These are phyloP conservation scores for Horisme vitalbata DNA, from an alignment of 2,888 invertebrate genomes.

Conservation along the genomic window DNA sequence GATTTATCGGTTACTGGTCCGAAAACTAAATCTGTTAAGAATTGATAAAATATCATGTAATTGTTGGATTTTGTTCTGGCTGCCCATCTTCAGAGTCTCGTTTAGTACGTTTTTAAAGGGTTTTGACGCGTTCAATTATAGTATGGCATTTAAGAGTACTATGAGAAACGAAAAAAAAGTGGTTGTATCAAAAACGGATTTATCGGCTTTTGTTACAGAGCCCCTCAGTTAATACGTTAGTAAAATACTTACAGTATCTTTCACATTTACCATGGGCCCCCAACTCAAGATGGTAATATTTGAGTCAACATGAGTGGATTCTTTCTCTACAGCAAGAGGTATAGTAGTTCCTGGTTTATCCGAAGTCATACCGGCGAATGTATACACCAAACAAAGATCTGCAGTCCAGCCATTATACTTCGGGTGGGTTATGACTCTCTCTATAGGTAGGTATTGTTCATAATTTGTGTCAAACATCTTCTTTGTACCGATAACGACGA, in stretches of 20 bases:
- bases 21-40: no score
- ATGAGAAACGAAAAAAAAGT: no score
- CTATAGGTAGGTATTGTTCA: conserved; percentile 65
- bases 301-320: conserved; percentile 44
- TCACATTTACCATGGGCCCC: conserved; percentile 40
- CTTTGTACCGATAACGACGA: conserved; percentile 60
- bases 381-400: conserved; percentile 56
- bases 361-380: conserved; percentile 59
- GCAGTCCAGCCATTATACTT: conserved; percentile 52
- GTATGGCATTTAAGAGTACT: no score
- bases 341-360: conserved; percentile 55
- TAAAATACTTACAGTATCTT: conserved; percentile 6
- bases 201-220: no score
- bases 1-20: no score
- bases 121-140: no score
- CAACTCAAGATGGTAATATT: conserved; percentile 59
- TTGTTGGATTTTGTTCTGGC: no score
- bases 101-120: no score
- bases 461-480: conserved; percentile 59
- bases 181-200: no score
- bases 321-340: conserved; percentile 45
- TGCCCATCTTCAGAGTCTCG: no score
- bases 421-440: conserved; percentile 56
- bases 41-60: no score
- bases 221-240: no score